These are phyloP conservation scores for Psammodynastes pulverulentus DNA, from an alignment of 2,113 vertebrate genomes.

Conservation along the genomic window DNA sequence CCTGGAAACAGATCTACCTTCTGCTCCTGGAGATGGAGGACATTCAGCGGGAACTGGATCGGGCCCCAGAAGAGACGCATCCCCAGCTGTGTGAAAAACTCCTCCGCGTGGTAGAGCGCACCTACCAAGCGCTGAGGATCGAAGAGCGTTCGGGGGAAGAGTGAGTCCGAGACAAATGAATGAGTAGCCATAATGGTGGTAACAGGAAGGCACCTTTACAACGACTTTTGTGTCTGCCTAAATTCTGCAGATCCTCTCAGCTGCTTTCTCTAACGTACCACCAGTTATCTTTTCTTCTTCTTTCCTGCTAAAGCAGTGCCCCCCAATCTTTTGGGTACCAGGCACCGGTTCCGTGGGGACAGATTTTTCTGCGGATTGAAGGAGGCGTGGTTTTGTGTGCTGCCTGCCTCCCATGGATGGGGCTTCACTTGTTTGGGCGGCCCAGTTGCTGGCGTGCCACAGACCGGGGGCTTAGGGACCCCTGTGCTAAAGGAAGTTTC, in stretches of 20 bases:
- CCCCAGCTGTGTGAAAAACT: slow-evolving; percentile 62
- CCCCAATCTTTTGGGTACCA: too few species aligned
- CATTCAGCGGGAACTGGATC: slow-evolving; percentile 60
- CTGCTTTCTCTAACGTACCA: not conserved
- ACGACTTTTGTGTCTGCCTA: not conserved
- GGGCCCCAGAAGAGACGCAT: slow-evolving; percentile 64
- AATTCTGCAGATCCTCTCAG: not conserved
- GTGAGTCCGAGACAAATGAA: slow-evolving; percentile 57
- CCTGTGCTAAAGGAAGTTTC: not conserved
- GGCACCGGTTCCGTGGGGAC: too few species aligned
- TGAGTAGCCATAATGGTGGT: not conserved
- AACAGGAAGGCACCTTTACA: not conserved
- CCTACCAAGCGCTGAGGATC: slow-evolving; percentile 77
- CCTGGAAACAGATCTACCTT: slow-evolving; percentile 74
- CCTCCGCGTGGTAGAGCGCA: slow-evolving; percentile 68
- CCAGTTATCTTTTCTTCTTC: not conserved
- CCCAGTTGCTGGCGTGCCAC: too few species aligned
- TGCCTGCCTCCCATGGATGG: too few species aligned
- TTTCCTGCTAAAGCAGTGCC: not conserved
- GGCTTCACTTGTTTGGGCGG: too few species aligned
- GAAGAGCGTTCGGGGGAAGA: slow-evolving; percentile 56
- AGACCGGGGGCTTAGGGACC: too few species aligned
- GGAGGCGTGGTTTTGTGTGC: too few species aligned
- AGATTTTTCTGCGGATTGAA: too few species aligned
- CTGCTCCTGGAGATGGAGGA: slow-evolving; percentile 86